Evolutionary conservation across 2,888 invertebrate species (phyloP), one percentile per base, ranked within the genome.

Genomic region (Heliothis peltigera): DNA sequence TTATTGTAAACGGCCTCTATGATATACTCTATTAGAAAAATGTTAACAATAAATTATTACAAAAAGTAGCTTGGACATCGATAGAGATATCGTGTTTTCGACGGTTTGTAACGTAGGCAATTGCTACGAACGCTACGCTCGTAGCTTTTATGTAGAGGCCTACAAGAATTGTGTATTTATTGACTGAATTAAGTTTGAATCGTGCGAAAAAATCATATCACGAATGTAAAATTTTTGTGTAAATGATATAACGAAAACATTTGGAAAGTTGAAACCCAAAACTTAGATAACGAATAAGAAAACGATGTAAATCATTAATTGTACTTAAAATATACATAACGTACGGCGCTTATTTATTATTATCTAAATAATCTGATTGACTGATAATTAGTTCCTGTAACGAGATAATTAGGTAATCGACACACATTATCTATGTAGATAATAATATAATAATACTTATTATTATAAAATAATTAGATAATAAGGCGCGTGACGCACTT

Each of bases 91-190:
- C 47, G 22, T 70, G 54, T 39, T 71, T 47, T 52, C 19, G 52
- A 56, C 60, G 28, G 32, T 44, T 8, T 19, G 56, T 51, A 18
- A n/a, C 46, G 22, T 51, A 43, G 35, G 22, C 21, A 19, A 54
- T 54, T 55, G 51, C 76, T 72, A 76, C 76, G 64, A 44, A 2
- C 22, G 58, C 70, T 62, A 55, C 57, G 62, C 19, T 49, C 52
- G 63, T 70, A 75, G 76, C 63, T 7, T 12, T 43, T 46, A 15
- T 35, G 61, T 71, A 62, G 61, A 7, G 42, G 54, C 18, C 44
- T 49, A 44, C 64, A 42, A 53, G 21, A 32, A 18, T 47, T 42
- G 17, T 1, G 22, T 18, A 15, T 25, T 44, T 48, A 39, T 70
- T 32, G n/a, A 15, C 44, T 28, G 2, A 25, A 17, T 52, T 52